Base-by-base conservation (phyloP, 2,797 vertebrate genomes). In the Hippocampus kuda region DNA sequence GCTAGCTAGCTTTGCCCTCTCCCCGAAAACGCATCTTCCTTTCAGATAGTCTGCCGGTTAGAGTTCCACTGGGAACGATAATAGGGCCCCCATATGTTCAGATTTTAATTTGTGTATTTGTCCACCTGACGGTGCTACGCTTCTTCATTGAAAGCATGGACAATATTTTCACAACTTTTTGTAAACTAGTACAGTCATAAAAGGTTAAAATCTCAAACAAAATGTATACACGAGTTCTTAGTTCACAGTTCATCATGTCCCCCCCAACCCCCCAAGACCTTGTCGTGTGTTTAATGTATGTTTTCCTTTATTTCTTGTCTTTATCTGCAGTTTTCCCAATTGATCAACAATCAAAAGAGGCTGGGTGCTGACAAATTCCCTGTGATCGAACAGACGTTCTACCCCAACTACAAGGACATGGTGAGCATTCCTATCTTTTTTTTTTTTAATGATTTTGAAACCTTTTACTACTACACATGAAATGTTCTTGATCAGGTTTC, bases 391-490 rank as follows among this genome's bases (percentile, higher is more conserved):
- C 97, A 99, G 83, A 97, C 94, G 0, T 99, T 95, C 90, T 99
- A 99, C 77, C 95, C 97, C n/a, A 98, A 99, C 89, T 94, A 99
- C 87, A 97, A 89, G 89, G 97, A 99, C 89, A 99, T 99, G 97
- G 97, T 99, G 91, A 69, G 94, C 88, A 5, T 13, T 57, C 49
- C 11, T 68, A 42, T n/a, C 24, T 18, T 42, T 8, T 24, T 9
- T 48, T 41, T 9, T 48, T 41, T 4, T 60, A 13, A 26, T 61
- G 27, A 59, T 70, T 60, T 64, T 34, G 18, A 22, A 1, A 27
- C 5, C 1, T 20, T 4, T 41, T 62, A 13, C 3, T 9, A 34
- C 27, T 60, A 38, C 56, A 57, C 26, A 57, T 26, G 26, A 24
- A 57, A 27, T 57, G 24, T 57, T 27, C 5, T 51, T 51, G 15